Conservation (phyloP, 2,888 invertebrate genomes). For the Catonia carolina region DNA sequence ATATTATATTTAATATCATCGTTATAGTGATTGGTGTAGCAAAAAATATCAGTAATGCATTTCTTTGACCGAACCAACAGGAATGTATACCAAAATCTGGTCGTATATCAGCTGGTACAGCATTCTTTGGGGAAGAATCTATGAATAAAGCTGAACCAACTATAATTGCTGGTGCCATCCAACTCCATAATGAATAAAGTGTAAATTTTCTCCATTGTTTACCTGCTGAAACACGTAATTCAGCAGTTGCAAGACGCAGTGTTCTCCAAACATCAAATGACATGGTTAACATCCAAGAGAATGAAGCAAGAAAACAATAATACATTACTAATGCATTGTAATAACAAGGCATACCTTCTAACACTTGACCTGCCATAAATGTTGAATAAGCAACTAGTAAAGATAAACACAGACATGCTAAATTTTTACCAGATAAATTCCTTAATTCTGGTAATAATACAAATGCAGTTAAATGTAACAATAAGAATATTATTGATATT, state of each 20-base stretch:
- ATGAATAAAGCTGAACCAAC: conserved; percentile 40
- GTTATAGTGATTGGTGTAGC: conserved; percentile 45
- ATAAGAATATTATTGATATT: conserved; percentile 45
- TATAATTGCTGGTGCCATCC: conserved; percentile 42
- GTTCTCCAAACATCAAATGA: conserved; percentile 48
- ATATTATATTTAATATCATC: conserved; percentile 42
- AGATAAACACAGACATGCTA: conserved; percentile 46
- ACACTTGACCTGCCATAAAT: conserved; percentile 43
- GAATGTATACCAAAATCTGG: conserved; percentile 44
- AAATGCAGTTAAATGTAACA: conserved; percentile 45
- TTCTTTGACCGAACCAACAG: conserved; percentile 48
- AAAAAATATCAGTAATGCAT: conserved; percentile 47
- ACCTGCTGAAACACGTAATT: conserved; percentile 43
- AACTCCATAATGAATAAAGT: conserved; percentile 43
- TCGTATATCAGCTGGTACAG: conserved; percentile 35
- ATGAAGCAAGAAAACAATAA: conserved; percentile 48
- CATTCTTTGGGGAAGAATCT: conserved; percentile 37
- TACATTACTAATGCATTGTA: conserved; percentile 44
- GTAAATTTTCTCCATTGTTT: conserved; percentile 42
- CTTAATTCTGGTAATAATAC: conserved; percentile 44
- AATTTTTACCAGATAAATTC: conserved; percentile 48
- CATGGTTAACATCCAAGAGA: conserved; percentile 51
- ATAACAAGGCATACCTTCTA: conserved; percentile 40
- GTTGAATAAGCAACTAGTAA: conserved; percentile 46
- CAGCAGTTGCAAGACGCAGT: conserved; percentile 44